A percentile compares a stretch with the other conserved stretches of the same genome.
These are phyloP conservation scores for Rutpela maculata DNA, from an alignment of 2,888 invertebrate species.

Conservation along the genomic window DNA sequence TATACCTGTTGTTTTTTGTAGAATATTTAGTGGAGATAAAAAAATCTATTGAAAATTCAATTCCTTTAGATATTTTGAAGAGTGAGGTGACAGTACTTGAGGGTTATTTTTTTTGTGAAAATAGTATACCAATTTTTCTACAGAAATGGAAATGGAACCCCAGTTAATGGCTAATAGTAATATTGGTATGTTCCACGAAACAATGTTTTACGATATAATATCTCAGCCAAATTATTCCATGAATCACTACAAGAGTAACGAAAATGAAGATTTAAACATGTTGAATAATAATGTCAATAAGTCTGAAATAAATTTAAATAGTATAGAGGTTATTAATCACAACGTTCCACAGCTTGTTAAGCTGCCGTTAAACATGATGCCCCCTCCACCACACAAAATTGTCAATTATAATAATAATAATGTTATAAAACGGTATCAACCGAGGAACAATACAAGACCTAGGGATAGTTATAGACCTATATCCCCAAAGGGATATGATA, in stretches of 20 bases:
- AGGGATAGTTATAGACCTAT: conserved; percentile 55
- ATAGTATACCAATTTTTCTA: neutral
- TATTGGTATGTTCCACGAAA: conserved; percentile 48
- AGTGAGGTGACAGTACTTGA: neutral
- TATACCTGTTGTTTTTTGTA: conserved; percentile 23
- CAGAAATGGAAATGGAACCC: conserved; percentile 53
- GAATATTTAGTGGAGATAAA: conserved; percentile 14
- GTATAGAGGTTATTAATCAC: conserved; percentile 47
- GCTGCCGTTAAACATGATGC: conserved; percentile 54
- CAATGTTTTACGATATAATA: conserved; percentile 52
- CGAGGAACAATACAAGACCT: conserved; percentile 45
- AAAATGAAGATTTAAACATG: conserved; percentile 51
- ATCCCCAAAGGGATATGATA: conserved; percentile 57
- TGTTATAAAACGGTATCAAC: conserved; percentile 49
- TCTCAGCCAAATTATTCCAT: conserved; percentile 48
- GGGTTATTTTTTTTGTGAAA: neutral
- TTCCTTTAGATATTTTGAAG: neutral
- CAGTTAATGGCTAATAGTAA: conserved; percentile 50
- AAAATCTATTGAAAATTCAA: neutral
- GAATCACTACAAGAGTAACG: conserved; percentile 45
- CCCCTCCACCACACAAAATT: conserved; percentile 56
- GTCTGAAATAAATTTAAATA: conserved; percentile 48
- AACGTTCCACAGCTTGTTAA: conserved; percentile 48
- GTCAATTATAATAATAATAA: conserved; percentile 49
- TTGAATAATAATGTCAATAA: conserved; percentile 52